phyloP scores from a whole-genome alignment of 1,140 invertebrate genomes.

The Plutomurus gul region DNA sequence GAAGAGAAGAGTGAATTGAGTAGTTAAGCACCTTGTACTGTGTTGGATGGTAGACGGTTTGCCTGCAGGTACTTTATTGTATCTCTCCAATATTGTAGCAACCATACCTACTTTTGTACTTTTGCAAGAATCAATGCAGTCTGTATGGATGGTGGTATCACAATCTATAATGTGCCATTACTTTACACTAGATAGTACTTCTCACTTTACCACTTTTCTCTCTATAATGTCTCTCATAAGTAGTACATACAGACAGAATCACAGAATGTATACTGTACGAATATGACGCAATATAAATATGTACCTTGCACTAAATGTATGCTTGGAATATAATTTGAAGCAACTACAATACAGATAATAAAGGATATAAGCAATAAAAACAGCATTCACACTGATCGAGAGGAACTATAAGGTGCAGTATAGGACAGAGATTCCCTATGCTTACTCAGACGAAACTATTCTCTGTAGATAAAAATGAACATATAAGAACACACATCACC shows the following conservation, averaged over 20 bases:
- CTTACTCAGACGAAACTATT: background rate
- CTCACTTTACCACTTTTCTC: background rate
- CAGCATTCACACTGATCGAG: no score
- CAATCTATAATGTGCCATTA: conserved; percentile 21
- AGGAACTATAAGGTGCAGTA: no score
- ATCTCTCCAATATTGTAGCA: background rate
- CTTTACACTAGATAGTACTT: conserved; percentile 12
- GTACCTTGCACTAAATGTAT: background rate
- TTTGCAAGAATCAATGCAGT: no score
- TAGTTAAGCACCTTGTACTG: background rate
- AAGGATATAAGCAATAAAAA: no score
- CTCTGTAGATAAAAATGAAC: no score
- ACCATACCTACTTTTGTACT: no score
- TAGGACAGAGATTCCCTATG: no score
- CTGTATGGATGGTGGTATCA: background rate
- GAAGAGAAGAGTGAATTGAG: background rate
- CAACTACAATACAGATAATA: conserved; percentile 2
- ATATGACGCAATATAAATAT: background rate
- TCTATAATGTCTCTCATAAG: no score
- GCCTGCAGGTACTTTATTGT: background rate
- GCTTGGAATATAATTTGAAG: conserved; percentile 16
- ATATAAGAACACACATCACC: no score
- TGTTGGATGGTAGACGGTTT: background rate
- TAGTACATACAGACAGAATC: background rate
- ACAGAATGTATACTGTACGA: background rate